Evolutionary conservation across 37 sponge, comb jelly and placozoan species (phyloP).

Genomic region (Ianthella basta): DNA sequence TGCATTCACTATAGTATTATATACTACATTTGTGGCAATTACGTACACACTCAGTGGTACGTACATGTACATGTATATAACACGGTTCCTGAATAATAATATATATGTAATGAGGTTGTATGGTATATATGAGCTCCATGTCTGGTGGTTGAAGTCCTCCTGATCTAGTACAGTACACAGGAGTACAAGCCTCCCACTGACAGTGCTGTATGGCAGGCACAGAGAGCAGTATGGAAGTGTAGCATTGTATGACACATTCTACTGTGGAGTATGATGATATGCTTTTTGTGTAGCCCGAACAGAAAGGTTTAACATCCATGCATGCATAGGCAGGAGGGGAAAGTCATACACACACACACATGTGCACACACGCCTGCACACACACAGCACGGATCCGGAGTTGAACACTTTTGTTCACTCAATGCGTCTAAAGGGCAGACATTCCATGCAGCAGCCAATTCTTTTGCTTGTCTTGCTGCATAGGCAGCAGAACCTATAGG

Average conservation of each 20-base stretch:
- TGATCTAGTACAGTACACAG: conserved; percentile 72
- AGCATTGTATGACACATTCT: not conserved
- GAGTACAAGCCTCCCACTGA: conserved; percentile 41
- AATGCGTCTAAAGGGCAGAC: too few relatives aligned
- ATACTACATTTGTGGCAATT: too few relatives aligned
- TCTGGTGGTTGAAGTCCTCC: conserved; percentile 24
- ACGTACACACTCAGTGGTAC: too few relatives aligned
- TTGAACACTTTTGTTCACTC: too few relatives aligned
- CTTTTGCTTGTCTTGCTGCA: too few relatives aligned
- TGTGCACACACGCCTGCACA: not conserved
- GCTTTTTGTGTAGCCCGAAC: not conserved
- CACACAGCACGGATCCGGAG: too few relatives aligned
- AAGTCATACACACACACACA: conserved; percentile 19
- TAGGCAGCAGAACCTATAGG: too few relatives aligned
- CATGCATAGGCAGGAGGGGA: not conserved
- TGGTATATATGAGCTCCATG: conserved; percentile 49
- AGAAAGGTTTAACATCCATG: not conserved
- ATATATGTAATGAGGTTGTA: too few relatives aligned
- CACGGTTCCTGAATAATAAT: too few relatives aligned
- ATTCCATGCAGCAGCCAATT: too few relatives aligned
- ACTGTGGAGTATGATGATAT: not conserved
- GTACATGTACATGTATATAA: too few relatives aligned
- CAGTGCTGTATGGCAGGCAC: conserved; percentile 3
- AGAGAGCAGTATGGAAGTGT: not conserved
- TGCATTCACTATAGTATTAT: too few relatives aligned